These are phyloP conservation scores for Melanostoma mellinum DNA, from an alignment of 2,888 invertebrate genomes.

Conservation along the genomic window DNA sequence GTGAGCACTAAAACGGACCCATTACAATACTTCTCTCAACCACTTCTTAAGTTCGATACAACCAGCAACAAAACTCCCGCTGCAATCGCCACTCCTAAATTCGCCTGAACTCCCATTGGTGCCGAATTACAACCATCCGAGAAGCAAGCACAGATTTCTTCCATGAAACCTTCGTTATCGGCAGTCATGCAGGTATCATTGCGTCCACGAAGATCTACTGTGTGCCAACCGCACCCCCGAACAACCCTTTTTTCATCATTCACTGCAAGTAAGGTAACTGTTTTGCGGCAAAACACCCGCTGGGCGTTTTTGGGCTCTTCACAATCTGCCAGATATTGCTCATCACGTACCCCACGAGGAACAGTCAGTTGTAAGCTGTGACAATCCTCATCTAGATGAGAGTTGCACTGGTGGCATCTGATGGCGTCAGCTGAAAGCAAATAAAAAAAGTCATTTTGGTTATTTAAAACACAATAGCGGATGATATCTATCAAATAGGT, in stretches of 20 bases:
- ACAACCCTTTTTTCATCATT: conserved; percentile 82
- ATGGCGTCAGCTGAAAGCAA: conserved; percentile 83
- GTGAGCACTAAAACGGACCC: conserved; percentile 65
- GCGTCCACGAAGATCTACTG: conserved; percentile 62
- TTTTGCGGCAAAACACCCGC: conserved; percentile 87
- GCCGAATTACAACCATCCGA: conserved; percentile 84
- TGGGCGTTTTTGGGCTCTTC: conserved; percentile 78
- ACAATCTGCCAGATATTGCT: conserved; percentile 83
- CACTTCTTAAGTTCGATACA: conserved; percentile 72
- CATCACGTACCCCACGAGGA: conserved; percentile 79
- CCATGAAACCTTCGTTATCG: conserved; percentile 86
- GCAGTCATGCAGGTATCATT: conserved; percentile 84
- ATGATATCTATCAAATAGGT: conserved; percentile 17
- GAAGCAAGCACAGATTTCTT: conserved; percentile 86
- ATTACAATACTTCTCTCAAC: conserved; percentile 26
- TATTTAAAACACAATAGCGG: conserved; percentile 14
- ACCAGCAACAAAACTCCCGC: conserved; percentile 63
- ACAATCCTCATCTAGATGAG: conserved; percentile 87
- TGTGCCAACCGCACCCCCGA: conserved; percentile 85
- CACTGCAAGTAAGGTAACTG: conserved; percentile 84
- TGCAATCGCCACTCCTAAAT: conserved; percentile 59
- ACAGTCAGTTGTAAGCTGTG: conserved; percentile 83
- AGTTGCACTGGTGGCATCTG: conserved; percentile 90
- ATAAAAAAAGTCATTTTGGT: conserved; percentile 1
- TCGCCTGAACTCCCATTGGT: conserved; percentile 60